Conservation (phyloP, 2,797 vertebrate species). For the Leuciscus waleckii region DNA sequence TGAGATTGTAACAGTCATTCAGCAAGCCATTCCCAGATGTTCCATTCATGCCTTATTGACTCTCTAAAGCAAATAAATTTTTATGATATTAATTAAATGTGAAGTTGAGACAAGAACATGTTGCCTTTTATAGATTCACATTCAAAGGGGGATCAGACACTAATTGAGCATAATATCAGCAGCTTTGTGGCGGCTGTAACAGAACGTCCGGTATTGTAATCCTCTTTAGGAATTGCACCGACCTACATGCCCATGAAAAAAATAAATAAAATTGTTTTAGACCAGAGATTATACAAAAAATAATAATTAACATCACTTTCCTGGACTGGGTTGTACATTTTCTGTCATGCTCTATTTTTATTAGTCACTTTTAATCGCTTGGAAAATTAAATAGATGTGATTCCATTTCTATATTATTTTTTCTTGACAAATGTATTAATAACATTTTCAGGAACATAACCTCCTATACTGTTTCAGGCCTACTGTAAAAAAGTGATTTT, state of each 20-base stretch:
- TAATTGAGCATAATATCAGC: conserved; percentile 38
- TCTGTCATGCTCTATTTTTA: conserved; percentile 15
- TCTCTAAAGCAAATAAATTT: conserved; percentile 45
- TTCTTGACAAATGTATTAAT: neutral
- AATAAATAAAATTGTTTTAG: neutral
- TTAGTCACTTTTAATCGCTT: neutral
- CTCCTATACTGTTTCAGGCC: neutral
- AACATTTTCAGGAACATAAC: neutral
- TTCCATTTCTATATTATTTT: neutral
- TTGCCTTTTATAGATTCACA: conserved; percentile 48
- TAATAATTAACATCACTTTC: neutral
- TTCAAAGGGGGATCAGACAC: conserved; percentile 36
- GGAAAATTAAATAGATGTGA: conserved; percentile 2
- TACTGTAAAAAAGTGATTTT: neutral
- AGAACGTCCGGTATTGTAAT: conserved; percentile 27
- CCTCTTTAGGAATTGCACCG: conserved; percentile 12
- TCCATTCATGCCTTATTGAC: conserved; percentile 54
- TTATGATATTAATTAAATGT: conserved; percentile 63
- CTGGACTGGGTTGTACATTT: neutral
- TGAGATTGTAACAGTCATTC: conserved; percentile 31
- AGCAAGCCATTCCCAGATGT: conserved; percentile 55
- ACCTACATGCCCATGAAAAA: conserved; percentile 7
- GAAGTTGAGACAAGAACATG: conserved; percentile 53
- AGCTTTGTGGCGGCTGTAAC: conserved; percentile 37
- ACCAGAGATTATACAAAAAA: neutral